These are phyloP conservation scores for Microplitis manilae DNA, from an alignment of 2,888 invertebrate genomes.

Conservation along the genomic window DNA sequence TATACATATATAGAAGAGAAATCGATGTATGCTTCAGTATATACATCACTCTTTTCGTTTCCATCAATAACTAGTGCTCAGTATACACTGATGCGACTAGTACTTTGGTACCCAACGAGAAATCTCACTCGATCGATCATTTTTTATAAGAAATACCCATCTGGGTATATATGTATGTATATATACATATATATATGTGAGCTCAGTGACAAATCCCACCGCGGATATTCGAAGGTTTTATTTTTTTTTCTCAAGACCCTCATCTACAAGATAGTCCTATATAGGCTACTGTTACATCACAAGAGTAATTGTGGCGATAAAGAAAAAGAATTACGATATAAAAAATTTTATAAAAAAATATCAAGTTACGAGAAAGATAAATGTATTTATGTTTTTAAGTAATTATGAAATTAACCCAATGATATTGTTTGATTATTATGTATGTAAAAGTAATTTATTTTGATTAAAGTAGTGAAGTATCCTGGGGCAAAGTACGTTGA, in stretches of 20 bases:
- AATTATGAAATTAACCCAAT: constrained; percentile 40
- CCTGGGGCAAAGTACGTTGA: constrained; percentile 23
- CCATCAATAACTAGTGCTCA: neutral
- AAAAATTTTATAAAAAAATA: constrained; percentile 9
- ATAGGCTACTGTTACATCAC: constrained; percentile 6
- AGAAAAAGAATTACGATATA: neutral
- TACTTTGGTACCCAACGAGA: constrained; percentile 21
- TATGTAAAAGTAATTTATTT: constrained; percentile 56
- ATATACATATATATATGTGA: constrained; percentile 35
- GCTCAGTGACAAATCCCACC: constrained; percentile 48
- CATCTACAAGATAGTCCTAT: constrained; percentile 23
- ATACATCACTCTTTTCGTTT: neutral
- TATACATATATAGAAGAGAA: neutral
- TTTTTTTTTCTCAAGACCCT: constrained; percentile 46
- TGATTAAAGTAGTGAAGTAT: constrained; percentile 56
- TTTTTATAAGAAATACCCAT: constrained; percentile 58
- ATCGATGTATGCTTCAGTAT: constrained; percentile 21
- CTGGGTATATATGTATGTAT: constrained; percentile 44
- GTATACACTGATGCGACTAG: neutral
- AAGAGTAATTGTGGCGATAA: constrained; percentile 20
- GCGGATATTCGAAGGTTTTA: constrained; percentile 38
- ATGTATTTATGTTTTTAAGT: neutral
- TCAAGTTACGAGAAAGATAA: neutral
- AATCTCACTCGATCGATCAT: constrained; percentile 57
- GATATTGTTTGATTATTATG: constrained; percentile 37